A percentile compares a stretch with the other conserved stretches of the same genome.
Conservation (phyloP, 1,140 invertebrate genomes). For the Aphelinus atriplicis region DNA sequence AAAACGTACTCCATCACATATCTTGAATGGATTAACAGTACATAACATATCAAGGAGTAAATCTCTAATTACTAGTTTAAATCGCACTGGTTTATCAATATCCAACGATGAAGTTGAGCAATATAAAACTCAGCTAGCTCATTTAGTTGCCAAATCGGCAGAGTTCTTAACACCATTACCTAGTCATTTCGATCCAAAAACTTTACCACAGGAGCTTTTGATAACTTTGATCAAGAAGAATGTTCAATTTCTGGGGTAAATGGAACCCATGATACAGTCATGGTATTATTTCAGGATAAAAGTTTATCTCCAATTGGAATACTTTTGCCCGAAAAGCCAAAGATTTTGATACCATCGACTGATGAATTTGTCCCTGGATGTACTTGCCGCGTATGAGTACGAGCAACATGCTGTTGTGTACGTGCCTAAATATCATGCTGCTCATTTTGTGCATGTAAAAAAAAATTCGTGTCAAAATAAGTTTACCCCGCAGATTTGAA, state of each 20-base stretch:
- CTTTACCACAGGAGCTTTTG: constrained; percentile 39
- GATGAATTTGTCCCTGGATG: too few species aligned
- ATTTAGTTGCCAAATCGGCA: constrained; percentile 11
- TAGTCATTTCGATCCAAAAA: constrained; percentile 35
- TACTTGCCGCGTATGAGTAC: too few species aligned
- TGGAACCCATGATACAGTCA: constrained; percentile 39
- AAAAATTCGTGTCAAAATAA: too few species aligned
- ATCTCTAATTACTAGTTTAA: constrained; percentile 26
- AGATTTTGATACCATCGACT: too few species aligned
- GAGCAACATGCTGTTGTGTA: too few species aligned
- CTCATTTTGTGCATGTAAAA: too few species aligned
- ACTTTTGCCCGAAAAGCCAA: too few species aligned
- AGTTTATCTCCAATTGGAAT: neutral
- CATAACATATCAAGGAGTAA: constrained; percentile 25
- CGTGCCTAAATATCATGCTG: too few species aligned
- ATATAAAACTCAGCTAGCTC: constrained; percentile 25
- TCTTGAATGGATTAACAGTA: constrained; percentile 16
- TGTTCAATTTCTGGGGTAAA: constrained; percentile 31
- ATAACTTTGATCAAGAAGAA: constrained; percentile 42
- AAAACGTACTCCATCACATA: constrained; percentile 33
- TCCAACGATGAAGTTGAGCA: constrained; percentile 39
- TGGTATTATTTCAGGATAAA: constrained; percentile 33
- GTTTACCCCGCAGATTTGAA: too few species aligned
- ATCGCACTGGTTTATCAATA: constrained; percentile 31
- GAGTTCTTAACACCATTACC: constrained; percentile 31